These are phyloP conservation scores for Glaucopsyche alexis DNA, from an alignment of 2,888 invertebrate genomes.

Conservation along the genomic window DNA sequence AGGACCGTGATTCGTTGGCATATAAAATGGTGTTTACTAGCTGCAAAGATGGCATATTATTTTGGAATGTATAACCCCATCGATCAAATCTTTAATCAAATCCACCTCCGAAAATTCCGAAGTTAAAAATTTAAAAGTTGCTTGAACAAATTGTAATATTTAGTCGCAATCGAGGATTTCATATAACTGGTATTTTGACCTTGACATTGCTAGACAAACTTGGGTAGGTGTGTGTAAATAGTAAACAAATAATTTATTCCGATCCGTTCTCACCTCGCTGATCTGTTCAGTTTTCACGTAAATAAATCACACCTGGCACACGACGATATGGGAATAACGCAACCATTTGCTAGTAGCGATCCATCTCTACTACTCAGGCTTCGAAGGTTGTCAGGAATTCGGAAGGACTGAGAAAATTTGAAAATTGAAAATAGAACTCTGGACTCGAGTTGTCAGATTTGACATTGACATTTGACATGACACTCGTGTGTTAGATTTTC, in stretches of 20 bases:
- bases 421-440: too few relatives aligned
- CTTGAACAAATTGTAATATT: background rate
- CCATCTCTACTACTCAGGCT: background rate
- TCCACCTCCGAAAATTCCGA: background rate
- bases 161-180: background rate
- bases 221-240: constrained; percentile 5
- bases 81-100: background rate
- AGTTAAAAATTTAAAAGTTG: background rate
- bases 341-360: background rate
- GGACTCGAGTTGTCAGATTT: too few relatives aligned
- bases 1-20: too few relatives aligned
- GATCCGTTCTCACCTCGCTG: background rate
- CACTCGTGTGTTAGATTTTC: too few relatives aligned
- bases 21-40: background rate
- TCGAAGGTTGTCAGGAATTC: too few relatives aligned
- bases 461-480: too few relatives aligned
- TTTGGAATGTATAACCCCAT: background rate
- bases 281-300: background rate
- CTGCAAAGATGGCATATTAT: too few relatives aligned
- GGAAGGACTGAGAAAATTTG: too few relatives aligned
- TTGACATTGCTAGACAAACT: constrained; percentile 22
- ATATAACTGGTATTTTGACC: background rate
- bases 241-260: constrained; percentile 17
- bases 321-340: background rate
- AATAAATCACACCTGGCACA: background rate